Percentiles rank a stretch among this genome's conserved stretches.
Conservation (phyloP, 2,797 vertebrate species). For the Synanceia verrucosa region DNA sequence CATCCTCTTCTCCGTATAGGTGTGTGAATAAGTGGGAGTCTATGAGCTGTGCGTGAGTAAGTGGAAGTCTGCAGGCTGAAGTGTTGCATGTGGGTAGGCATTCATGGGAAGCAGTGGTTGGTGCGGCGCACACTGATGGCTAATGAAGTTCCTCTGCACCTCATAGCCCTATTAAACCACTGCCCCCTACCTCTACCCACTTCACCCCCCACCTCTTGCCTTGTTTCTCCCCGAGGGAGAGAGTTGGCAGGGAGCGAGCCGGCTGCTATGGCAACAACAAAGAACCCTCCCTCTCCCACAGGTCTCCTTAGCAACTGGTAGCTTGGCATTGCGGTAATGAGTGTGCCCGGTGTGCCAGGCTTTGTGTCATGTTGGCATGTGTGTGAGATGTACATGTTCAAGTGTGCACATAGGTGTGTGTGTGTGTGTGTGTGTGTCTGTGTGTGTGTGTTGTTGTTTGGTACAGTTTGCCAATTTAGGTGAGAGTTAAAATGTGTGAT, state of each 20-base stretch:
- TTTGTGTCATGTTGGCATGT: constrained; percentile 77
- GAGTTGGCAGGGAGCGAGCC: constrained; percentile 82
- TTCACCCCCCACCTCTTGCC: constrained; percentile 78
- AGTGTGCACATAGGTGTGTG: constrained; percentile 27
- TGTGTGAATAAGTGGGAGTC: constrained; percentile 69
- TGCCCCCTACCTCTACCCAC: constrained; percentile 79
- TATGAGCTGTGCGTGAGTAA: constrained; percentile 66
- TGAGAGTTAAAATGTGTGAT: constrained; percentile 70
- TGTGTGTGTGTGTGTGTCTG: constrained; percentile 29
- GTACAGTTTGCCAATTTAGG: constrained; percentile 62
- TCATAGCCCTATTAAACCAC: constrained; percentile 77
- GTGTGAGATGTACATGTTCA: constrained; percentile 44
- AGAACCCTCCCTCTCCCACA: constrained; percentile 87
- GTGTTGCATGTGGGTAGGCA: constrained; percentile 67
- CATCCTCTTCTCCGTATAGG: constrained; percentile 59
- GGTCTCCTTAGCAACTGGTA: constrained; percentile 90
- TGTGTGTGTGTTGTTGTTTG: constrained; percentile 37
- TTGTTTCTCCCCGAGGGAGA: constrained; percentile 82
- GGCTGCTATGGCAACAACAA: constrained; percentile 88
- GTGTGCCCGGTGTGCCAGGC: constrained; percentile 84
- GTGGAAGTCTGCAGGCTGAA: constrained; percentile 67
- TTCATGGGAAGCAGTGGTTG: constrained; percentile 60
- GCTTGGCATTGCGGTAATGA: constrained; percentile 86
- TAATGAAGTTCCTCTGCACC: constrained; percentile 80
- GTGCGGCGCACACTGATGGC: constrained; percentile 61